A percentile compares a stretch with the other conserved stretches of the same genome.
phyloP scores from a whole-genome alignment of 2,797 vertebrate species.

The Cottoperca gobio region DNA sequence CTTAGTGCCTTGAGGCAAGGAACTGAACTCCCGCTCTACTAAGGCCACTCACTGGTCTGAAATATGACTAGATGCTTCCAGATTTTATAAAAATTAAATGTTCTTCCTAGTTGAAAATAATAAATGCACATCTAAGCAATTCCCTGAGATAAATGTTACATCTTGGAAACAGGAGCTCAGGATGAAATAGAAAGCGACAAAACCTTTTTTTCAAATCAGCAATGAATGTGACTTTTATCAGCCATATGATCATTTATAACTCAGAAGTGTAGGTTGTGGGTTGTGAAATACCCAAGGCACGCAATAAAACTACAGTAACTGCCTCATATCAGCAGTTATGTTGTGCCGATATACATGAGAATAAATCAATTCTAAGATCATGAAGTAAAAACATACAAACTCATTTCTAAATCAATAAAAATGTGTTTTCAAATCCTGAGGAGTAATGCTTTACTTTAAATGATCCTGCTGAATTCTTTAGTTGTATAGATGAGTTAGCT shows the following conservation, averaged over 20 bases:
- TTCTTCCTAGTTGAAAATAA: background rate
- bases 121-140: background rate
- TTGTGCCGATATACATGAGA: background rate
- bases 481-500: background rate
- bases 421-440: background rate
- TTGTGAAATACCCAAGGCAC: background rate
- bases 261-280: background rate
- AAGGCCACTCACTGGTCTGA: background rate
- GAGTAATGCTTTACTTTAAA: background rate
- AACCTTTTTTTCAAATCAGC: background rate
- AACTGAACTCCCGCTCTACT: background rate
- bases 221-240: background rate
- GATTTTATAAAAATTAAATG: background rate
- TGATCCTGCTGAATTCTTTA: background rate
- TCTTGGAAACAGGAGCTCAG: background rate
- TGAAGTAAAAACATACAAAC: background rate
- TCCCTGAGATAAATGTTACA: background rate
- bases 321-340: background rate
- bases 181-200: background rate
- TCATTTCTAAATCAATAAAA: background rate
- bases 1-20: slow-evolving; percentile 10
- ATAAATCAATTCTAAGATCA: background rate
- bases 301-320: background rate
- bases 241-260: background rate
- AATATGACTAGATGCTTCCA: background rate